A percentile compares a stretch with the other conserved stretches of the same genome.
phyloP scores from a whole-genome alignment of 2,113 vertebrate genomes.

The Albula glossodonta region DNA sequence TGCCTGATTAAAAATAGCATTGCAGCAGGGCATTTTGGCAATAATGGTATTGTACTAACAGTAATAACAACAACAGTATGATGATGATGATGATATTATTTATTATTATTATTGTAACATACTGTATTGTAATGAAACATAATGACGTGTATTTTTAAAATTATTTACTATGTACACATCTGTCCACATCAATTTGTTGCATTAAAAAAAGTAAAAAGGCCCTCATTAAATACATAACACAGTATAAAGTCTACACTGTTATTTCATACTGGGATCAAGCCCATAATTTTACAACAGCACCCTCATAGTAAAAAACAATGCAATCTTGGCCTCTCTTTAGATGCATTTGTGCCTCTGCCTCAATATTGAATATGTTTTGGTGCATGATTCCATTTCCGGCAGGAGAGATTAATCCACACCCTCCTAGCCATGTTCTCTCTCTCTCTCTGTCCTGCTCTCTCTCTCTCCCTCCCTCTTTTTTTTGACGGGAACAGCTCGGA shows the following conservation, averaged over 20 bases:
- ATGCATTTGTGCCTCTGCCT: constrained; percentile 15
- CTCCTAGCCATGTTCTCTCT: constrained; percentile 61
- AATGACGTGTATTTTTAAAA: too few relatives aligned
- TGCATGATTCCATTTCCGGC: constrained; percentile 67
- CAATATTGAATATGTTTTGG: constrained; percentile 44
- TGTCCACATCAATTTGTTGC: too few relatives aligned
- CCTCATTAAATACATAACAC: not conserved
- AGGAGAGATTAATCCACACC: constrained; percentile 73
- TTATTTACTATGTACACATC: too few relatives aligned
- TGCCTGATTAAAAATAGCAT: too few relatives aligned
- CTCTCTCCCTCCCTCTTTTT: constrained; percentile 51
- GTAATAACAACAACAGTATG: too few relatives aligned
- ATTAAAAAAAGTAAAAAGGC: not conserved
- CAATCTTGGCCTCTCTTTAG: constrained; percentile 17
- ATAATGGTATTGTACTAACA: too few relatives aligned
- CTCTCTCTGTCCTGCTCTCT: constrained; percentile 46
- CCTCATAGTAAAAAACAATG: constrained; percentile 10
- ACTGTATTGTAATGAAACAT: too few relatives aligned
- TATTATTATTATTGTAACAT: too few relatives aligned
- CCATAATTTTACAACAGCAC: constrained; percentile 29
- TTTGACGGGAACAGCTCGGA: constrained; percentile 73
- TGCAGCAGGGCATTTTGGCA: too few relatives aligned
- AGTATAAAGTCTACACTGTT: not conserved
- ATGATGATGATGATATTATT: too few relatives aligned
- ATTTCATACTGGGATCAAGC: not conserved